Percentiles rank a stretch among this genome's conserved stretches.
These are phyloP conservation scores for Fulica atra DNA, from an alignment of 2,113 vertebrate species.

Conservation along the genomic window DNA sequence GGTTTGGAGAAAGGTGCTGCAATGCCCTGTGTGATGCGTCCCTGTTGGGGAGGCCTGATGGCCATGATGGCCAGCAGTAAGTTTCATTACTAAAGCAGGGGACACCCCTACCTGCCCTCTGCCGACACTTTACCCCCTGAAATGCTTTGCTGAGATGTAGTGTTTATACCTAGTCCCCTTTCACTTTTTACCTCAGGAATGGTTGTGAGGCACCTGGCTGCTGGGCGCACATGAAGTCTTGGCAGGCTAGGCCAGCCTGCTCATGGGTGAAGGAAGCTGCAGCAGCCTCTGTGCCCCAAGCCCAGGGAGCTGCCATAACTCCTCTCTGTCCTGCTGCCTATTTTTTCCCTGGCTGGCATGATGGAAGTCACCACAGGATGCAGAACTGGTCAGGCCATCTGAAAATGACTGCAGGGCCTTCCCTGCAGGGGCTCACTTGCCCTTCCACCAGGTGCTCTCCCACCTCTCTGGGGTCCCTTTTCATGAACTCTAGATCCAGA, in stretches of 20 bases:
- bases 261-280: not conserved
- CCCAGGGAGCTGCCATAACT: not conserved
- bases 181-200: not conserved
- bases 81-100: not conserved
- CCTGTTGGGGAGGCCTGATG: not conserved
- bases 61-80: no score
- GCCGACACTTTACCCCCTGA: not conserved
- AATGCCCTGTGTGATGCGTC: not conserved
- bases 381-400: not conserved
- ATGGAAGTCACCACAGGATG: not conserved
- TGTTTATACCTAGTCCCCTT: not conserved
- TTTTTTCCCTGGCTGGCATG: accelerated
- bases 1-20: accelerated
- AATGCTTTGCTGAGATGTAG: not conserved
- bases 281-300: not conserved
- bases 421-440: not conserved
- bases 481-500: not conserved
- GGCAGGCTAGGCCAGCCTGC: not conserved
- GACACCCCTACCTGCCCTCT: no score
- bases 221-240: not conserved
- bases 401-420: accelerated
- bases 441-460: not conserved
- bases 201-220: not conserved
- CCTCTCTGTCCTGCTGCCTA: not conserved
- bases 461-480: not conserved